These are phyloP conservation scores for Actinostola sp. DNA, from an alignment of 92 coral and sea anemone genomes.

Conservation along the genomic window DNA sequence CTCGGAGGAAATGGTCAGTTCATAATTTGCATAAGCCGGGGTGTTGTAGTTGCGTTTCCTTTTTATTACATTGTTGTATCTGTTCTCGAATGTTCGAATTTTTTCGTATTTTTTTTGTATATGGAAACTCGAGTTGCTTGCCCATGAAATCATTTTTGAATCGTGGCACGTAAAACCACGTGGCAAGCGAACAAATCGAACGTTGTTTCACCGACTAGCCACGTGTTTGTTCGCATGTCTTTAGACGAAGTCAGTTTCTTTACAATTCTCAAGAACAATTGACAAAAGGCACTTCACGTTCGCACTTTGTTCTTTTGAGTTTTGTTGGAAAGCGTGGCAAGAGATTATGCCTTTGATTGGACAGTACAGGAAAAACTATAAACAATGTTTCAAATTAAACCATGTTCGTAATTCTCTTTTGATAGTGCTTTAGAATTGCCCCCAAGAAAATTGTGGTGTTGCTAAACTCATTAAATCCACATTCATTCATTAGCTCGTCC, in stretches of 20 bases:
- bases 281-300: slow-evolving; percentile 35
- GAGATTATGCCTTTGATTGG: slow-evolving; percentile 1
- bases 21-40: neutral
- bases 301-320: slow-evolving; percentile 41
- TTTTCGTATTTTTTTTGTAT: neutral
- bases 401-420: neutral
- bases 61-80: slow-evolving; percentile 15
- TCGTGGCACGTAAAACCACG: slow-evolving; percentile 71
- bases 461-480: neutral
- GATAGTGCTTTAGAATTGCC: neutral
- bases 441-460: neutral
- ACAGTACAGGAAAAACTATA: neutral
- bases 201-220: slow-evolving; percentile 71
- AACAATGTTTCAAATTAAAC: neutral
- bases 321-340: slow-evolving; percentile 36
- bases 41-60: neutral
- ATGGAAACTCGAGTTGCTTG: slow-evolving; percentile 26
- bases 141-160: slow-evolving; percentile 66
- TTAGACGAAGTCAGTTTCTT: slow-evolving; percentile 18
- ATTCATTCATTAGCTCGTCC: neutral
- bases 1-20: neutral
- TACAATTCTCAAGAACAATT: slow-evolving; percentile 38
- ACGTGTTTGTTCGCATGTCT: slow-evolving; percentile 59
- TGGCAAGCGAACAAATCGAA: slow-evolving; percentile 71
- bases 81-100: slow-evolving; percentile 1